Evolutionary conservation across 2,113 vertebrate genomes (phyloP).

Genomic region (Shinisaurus crocodilurus): DNA sequence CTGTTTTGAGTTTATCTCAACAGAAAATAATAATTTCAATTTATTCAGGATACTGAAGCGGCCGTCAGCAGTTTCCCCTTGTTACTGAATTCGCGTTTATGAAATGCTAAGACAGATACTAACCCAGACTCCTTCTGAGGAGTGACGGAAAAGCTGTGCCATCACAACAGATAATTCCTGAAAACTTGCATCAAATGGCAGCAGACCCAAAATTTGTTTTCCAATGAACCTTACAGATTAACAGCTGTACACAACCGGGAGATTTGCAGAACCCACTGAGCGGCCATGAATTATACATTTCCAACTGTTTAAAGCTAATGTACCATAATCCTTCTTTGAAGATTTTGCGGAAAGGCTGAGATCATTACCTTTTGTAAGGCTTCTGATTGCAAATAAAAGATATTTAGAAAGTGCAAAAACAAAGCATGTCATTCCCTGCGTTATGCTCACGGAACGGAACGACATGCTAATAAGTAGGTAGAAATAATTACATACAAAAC

Average conservation of each 20-base stretch:
- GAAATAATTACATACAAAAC: not conserved
- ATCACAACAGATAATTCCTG: conserved; percentile 30
- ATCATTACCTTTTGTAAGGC: conserved; percentile 21
- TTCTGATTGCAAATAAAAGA: conserved; percentile 25
- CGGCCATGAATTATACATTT: conserved; percentile 66
- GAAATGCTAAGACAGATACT: conserved; percentile 28
- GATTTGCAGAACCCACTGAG: conserved; percentile 60
- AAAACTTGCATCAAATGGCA: conserved; percentile 43
- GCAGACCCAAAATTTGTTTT: conserved; percentile 48
- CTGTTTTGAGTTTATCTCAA: not conserved
- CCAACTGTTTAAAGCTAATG: conserved; percentile 61
- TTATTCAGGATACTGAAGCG: conserved; percentile 35
- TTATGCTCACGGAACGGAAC: not conserved
- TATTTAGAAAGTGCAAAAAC: conserved; percentile 9
- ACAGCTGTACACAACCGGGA: conserved; percentile 50
- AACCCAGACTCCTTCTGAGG: not conserved
- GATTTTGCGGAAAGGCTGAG: conserved; percentile 29
- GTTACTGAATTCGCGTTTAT: conserved; percentile 45
- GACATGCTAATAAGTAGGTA: not conserved
- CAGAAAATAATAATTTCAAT: conserved; percentile 40
- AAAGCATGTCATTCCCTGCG: not conserved
- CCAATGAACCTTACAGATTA: conserved; percentile 66
- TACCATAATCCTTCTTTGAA: conserved; percentile 46
- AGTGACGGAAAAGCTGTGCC: conserved; percentile 22
- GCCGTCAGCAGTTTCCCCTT: conserved; percentile 29